Percentiles rank a stretch among this genome's conserved stretches.
Conservation (phyloP, 2,113 vertebrate genomes). For the Microcebus jonahi region DNA sequence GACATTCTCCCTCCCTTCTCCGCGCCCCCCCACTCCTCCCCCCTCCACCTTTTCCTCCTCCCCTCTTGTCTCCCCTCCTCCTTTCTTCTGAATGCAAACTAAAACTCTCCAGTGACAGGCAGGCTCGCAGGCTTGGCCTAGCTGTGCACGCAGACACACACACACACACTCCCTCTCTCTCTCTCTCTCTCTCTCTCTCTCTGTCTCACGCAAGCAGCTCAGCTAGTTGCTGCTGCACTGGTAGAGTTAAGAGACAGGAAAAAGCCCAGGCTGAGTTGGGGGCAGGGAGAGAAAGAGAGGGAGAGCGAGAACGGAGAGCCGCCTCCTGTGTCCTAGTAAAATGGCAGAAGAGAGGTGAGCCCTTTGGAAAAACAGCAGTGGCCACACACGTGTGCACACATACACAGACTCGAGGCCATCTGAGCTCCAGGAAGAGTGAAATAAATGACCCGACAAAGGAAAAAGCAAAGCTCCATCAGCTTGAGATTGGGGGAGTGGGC, state of each 20-base stretch:
- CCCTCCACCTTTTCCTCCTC: conserved; percentile 69
- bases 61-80: conserved; percentile 75
- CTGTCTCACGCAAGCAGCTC: conserved; percentile 53
- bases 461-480: neutral
- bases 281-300: conserved; percentile 71
- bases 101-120: conserved; percentile 85
- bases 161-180: conserved; percentile 1
- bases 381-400: conserved; percentile 60
- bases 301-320: conserved; percentile 35
- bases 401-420: neutral
- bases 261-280: conserved; percentile 79
- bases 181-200: neutral
- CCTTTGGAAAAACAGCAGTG: conserved; percentile 54
- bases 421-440: neutral
- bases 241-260: conserved; percentile 80
- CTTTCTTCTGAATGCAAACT: conserved; percentile 85
- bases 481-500: neutral
- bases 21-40: conserved; percentile 59
- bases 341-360: conserved; percentile 79
- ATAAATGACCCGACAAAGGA: conserved; percentile 46
- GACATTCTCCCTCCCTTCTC: conserved; percentile 87
- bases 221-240: conserved; percentile 74
- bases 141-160: conserved; percentile 43
- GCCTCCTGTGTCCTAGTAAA: conserved; percentile 73
- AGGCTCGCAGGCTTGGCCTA: conserved; percentile 75